These are phyloP conservation scores for Ophiothrix spiculata DNA, from an alignment of 35 echinoderm and acorn worm species.

Conservation along the genomic window DNA sequence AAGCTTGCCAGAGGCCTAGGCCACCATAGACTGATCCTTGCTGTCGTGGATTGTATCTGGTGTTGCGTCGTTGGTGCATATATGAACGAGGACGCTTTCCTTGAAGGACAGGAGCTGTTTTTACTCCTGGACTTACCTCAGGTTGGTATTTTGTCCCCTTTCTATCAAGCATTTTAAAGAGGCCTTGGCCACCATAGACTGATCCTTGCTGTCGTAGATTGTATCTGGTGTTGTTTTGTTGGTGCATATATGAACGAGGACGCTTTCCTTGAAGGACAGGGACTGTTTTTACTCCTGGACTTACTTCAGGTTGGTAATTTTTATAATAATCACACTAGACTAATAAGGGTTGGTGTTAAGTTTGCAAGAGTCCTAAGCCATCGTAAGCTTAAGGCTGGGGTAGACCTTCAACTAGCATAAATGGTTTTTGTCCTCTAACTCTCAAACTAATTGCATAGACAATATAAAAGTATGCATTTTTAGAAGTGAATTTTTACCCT, in stretches of 20 bases:
- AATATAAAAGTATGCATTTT: too few relatives aligned
- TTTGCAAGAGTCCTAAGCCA: background rate
- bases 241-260: conserved; percentile 91
- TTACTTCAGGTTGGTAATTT: too few relatives aligned
- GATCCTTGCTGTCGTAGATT: conserved; percentile 62
- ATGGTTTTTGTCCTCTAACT: too few relatives aligned
- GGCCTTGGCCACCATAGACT: background rate
- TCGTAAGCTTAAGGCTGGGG: too few relatives aligned
- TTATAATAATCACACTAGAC: too few relatives aligned
- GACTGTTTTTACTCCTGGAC: conserved; percentile 54
- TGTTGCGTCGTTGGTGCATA: conserved; percentile 82
- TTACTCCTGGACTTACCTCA: too few relatives aligned
- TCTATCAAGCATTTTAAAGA: too few relatives aligned
- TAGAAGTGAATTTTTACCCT: too few relatives aligned
- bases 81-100: conserved; percentile 91
- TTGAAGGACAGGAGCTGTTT: conserved; percentile 88
- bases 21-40: conserved; percentile 21
- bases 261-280: conserved; percentile 85
- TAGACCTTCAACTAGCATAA: too few relatives aligned
- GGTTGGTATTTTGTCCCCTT: too few relatives aligned
- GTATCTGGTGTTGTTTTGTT: conserved; percentile 91
- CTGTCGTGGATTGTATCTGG: conserved; percentile 84
- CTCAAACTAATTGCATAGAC: too few relatives aligned
- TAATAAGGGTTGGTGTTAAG: too few relatives aligned
- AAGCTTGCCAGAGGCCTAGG: conserved; percentile 6